These are phyloP conservation scores for Agrypnus murinus DNA, from an alignment of 2,888 invertebrate genomes.

Conservation along the genomic window DNA sequence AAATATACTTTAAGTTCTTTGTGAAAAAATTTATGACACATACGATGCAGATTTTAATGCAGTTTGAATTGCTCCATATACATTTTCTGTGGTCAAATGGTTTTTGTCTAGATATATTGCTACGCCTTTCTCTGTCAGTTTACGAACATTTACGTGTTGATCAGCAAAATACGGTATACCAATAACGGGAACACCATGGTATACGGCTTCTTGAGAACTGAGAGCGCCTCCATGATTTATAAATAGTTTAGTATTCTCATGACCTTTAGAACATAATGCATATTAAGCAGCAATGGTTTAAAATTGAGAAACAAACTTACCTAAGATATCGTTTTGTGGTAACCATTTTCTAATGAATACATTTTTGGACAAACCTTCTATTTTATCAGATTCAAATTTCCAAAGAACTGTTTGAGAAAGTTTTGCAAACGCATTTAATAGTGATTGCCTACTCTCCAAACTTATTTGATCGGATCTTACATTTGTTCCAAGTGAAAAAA, in stretches of 20 bases:
- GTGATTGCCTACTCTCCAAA: constrained; percentile 44
- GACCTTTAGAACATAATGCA: constrained; percentile 49
- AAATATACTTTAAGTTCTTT: too few relatives aligned
- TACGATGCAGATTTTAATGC: too few relatives aligned
- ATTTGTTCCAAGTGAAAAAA: constrained; percentile 66
- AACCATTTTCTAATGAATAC: constrained; percentile 65
- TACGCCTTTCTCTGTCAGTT: constrained; percentile 27
- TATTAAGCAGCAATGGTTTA: too few relatives aligned
- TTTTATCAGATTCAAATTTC: constrained; percentile 63
- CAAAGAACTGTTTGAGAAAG: constrained; percentile 66
- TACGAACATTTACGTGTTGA: constrained; percentile 49
- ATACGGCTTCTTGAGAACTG: constrained; percentile 58
- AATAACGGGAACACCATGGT: constrained; percentile 57
- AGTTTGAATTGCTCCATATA: constrained; percentile 24
- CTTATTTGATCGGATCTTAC: constrained; percentile 60
- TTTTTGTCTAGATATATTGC: constrained; percentile 31
- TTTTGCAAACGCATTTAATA: constrained; percentile 62
- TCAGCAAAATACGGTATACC: constrained; percentile 57
- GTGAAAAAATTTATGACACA: too few relatives aligned
- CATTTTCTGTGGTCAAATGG: constrained; percentile 29
- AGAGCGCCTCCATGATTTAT: constrained; percentile 58
- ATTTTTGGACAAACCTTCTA: constrained; percentile 64
- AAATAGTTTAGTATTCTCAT: constrained; percentile 58
- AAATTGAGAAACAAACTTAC: too few relatives aligned
- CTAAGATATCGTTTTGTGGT: constrained; percentile 67